Base-by-base conservation (phyloP, 2,113 vertebrate species). In the Melanerpes aurifrons region DNA sequence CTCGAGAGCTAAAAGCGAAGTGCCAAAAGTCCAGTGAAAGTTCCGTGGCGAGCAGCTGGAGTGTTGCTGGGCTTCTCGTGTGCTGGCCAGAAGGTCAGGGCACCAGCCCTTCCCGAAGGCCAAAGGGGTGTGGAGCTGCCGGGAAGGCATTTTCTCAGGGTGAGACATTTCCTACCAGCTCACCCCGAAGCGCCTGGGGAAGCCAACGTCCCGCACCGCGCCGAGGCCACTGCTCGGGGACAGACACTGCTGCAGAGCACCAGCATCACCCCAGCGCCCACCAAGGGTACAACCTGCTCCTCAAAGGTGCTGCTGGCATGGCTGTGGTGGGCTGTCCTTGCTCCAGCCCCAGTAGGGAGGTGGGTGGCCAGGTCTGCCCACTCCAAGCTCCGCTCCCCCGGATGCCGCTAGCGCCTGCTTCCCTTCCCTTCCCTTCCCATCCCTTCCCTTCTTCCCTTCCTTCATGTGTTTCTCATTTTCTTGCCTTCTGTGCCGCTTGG, bases 381-480 rank as follows among this genome's bases (percentile, higher is more conserved):
- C 58, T 79, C 64, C 7, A 6, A 84, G 50, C 58, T 74, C 68
- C 3, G 5, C 50, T 82, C 63, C 90, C 59, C 40, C 0, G 6
- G 43, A 43, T 5, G 1, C 59, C 1, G 10, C 74, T 74, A 73
- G 71, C 17, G 8, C 67, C 78, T 18, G 7, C 57, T 96, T 70
- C 62, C 56, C 59, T 94, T 92, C 62, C 56, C 59, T 94, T 92
- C 73, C 37, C 73, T 82, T 82, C 67, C 82, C 57, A 82, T 87
- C 77, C 57, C 57, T 76, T 87, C 83, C 68, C 22, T 29, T 82
- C 87, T 95, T 93, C 90, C 48, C 50, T 95, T 95, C 68, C 50
- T 95, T 95, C 90, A 96, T 93, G 76, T 97, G 95, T 97, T 97
- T 96, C 77, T 96, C 91, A 96, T 96, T 97, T 95, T 96, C 96